Evolutionary conservation across 2,888 invertebrate genomes (phyloP), one percentile per base, ranked within the genome.

Genomic region (Drosophila algonquin): DNA sequence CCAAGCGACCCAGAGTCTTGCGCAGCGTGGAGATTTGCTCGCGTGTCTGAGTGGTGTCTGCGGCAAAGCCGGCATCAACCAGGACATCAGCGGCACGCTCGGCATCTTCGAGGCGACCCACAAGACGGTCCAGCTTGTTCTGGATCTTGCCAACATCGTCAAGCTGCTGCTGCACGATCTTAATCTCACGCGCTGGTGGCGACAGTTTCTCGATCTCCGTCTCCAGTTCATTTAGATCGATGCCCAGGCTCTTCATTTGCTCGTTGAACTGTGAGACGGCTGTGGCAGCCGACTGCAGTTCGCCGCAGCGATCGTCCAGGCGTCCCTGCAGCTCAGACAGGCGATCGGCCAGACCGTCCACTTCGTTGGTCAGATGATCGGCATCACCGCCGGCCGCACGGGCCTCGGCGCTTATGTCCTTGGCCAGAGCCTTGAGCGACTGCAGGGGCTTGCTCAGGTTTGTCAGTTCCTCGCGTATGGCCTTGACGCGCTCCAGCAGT

Each of bases 211-310:
- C 97, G 45, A 98, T 92, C 78, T 98, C 97, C 62, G 95, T 95
- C 90, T 98, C 98, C 59, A 98, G 92, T 61, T 95, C 95, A 0
- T 95, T 94, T 3, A 98, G 92, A 90, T 98, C 96, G 75, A 95
- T 94, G 21, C 95, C 95, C 1, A 98, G 93, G 47, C 92, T 93
- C 92, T 97, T 98, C 14, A 97, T 95, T 93, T 96, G 95, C 74
- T 97, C 97, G 92, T 97, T 97, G 93, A 98, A 98, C 85, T 96
- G 96, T 0, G 96, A 95, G 55, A 97, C 95, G 0, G 97, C 97
- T 0, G 96, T 96, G 0, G 97, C 96, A 0, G 97, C 97, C 0
- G 96, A 96, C 76, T 97, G 97, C 58, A 98, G 92, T 77, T 96
- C 95, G 55, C 95, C 95, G 82, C 95, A 95, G 5, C 97, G 94